A percentile compares a stretch with the other conserved stretches of the same genome.
Evolutionary conservation across 2,888 invertebrate species (phyloP).

Genomic region (Caenorhabditis sinica): DNA sequence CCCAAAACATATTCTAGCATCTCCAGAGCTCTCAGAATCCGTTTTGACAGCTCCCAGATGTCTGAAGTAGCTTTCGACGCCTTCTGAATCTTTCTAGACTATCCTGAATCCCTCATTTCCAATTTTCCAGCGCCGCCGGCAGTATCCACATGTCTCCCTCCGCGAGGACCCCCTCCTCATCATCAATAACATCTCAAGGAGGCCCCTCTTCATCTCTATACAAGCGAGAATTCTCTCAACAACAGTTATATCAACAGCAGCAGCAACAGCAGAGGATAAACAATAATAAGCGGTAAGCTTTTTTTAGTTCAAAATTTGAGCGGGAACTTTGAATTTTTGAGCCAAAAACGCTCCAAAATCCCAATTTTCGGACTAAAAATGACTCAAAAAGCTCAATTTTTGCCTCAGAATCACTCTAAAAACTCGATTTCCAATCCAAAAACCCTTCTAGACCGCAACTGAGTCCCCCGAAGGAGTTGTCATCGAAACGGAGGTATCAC

Average conservation of each 20-base stretch:
- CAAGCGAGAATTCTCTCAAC: slow-evolving; percentile 17
- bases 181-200: background rate
- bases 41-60: background rate
- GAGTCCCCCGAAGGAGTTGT: slow-evolving; percentile 19
- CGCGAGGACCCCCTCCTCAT: background rate
- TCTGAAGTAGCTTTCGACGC: too few species aligned
- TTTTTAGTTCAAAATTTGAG: background rate
- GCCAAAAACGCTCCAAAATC: background rate
- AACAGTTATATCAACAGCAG: background rate
- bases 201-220: background rate
- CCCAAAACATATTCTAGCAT: too few species aligned
- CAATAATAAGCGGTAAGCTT: slow-evolving; percentile 24
- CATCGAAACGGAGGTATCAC: slow-evolving; percentile 23
- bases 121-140: slow-evolving; percentile 4
- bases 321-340: background rate
- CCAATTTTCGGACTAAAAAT: background rate
- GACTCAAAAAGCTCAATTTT: background rate
- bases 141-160: slow-evolving; percentile 2
- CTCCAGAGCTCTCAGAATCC: too few species aligned
- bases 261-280: slow-evolving; percentile 29
- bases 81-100: too few species aligned
- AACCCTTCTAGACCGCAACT: slow-evolving; percentile 19
- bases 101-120: background rate
- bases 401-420: background rate
- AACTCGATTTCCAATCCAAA: background rate